Evolutionary conservation across 2,113 vertebrate species (phyloP).

Genomic region (Prunella fulvescens): DNA sequence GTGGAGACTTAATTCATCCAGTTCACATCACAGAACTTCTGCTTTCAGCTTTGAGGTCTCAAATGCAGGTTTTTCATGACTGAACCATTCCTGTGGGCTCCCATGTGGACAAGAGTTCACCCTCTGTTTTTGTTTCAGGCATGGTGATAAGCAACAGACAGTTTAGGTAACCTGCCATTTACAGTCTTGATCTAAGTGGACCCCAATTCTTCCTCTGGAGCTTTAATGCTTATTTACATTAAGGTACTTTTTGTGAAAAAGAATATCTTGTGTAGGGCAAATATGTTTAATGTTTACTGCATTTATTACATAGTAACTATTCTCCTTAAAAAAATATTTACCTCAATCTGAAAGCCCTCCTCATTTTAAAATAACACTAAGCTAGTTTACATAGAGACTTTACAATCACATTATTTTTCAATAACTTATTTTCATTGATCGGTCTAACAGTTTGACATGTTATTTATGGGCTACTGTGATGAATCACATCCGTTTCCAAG

Average conservation of each 20-base stretch:
- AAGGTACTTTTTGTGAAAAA: not conserved
- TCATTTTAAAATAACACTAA: constrained; percentile 59
- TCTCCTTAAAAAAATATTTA: not conserved
- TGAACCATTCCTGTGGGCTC: not conserved
- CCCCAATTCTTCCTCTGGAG: not conserved
- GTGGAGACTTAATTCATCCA: not conserved
- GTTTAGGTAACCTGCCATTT: not conserved
- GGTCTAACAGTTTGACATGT: constrained; percentile 68
- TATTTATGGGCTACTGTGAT: constrained; percentile 77
- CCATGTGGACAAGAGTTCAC: not conserved
- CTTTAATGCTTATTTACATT: not conserved
- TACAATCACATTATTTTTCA: constrained; percentile 75
- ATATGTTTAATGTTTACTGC: not conserved
- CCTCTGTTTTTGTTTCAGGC: not conserved
- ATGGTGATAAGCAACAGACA: not conserved
- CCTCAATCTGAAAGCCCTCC: not conserved
- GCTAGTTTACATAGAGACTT: constrained; percentile 60
- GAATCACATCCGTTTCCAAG: constrained; percentile 72
- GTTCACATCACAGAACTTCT: not conserved
- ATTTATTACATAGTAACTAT: not conserved
- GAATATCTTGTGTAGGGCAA: not conserved
- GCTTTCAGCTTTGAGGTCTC: not conserved
- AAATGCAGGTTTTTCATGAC: not conserved
- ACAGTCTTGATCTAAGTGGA: not conserved
- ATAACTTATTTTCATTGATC: constrained; percentile 77